phyloP scores from a whole-genome alignment of 1,140 invertebrate genomes.

The Drosophila trapezifrons region DNA sequence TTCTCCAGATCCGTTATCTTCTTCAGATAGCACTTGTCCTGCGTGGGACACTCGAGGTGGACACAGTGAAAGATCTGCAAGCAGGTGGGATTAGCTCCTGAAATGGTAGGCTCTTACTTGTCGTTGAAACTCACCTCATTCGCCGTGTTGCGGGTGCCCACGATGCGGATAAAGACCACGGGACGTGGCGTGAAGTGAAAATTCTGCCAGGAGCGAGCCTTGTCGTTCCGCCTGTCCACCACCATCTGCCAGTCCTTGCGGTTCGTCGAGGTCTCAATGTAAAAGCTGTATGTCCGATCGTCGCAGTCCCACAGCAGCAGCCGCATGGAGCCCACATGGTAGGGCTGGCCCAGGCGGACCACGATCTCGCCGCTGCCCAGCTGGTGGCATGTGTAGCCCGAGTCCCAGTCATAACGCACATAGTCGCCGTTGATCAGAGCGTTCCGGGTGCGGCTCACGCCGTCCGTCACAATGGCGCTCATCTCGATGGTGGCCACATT shows the following conservation, averaged over 20 bases:
- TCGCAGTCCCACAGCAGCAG: slow-evolving; percentile 99
- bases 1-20: slow-evolving; percentile 50
- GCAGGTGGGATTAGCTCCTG: slow-evolving; percentile 7
- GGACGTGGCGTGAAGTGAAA: slow-evolving; percentile 92
- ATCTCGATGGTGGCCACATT: slow-evolving; percentile 96
- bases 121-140: slow-evolving; percentile 90
- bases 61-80: slow-evolving; percentile 97
- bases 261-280: slow-evolving; percentile 97
- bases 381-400: slow-evolving; percentile 98
- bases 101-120: background rate
- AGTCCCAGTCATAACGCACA: slow-evolving; percentile 98
- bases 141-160: slow-evolving; percentile 97
- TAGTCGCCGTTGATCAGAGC: slow-evolving; percentile 98
- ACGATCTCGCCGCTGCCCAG: slow-evolving; percentile 97
- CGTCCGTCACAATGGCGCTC: slow-evolving; percentile 97
- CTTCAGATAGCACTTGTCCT: slow-evolving; percentile 81
- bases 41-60: slow-evolving; percentile 97
- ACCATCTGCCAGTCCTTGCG: slow-evolving; percentile 95
- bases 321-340: slow-evolving; percentile 95
- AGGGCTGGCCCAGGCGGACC: slow-evolving; percentile 98
- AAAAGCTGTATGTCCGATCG: slow-evolving; percentile 97
- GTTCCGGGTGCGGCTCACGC: slow-evolving; percentile 95
- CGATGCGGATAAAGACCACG: slow-evolving; percentile 96
- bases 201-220: slow-evolving; percentile 93
- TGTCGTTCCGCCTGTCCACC: slow-evolving; percentile 87